A percentile compares a stretch with the other conserved stretches of the same genome.
Conservation (phyloP, 2,113 vertebrate genomes). For the Ia io region DNA sequence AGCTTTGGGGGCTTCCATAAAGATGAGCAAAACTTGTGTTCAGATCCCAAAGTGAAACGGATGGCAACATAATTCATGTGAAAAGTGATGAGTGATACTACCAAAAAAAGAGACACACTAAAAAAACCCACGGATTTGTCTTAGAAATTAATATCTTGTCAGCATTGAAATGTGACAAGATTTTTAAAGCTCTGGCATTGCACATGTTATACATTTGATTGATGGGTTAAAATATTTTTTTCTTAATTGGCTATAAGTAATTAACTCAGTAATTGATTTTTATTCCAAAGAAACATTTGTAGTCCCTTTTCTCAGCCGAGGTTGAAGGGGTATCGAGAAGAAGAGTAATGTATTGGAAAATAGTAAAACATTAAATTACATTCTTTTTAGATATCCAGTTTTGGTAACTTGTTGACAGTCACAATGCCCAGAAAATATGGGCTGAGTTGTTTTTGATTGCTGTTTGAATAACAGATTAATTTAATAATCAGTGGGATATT, state of each 20-base stretch:
- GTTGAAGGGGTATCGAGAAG: slow-evolving; percentile 26
- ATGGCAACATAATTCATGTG: slow-evolving; percentile 18
- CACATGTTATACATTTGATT: background rate
- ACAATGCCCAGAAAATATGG: slow-evolving; percentile 79
- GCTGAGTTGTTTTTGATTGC: slow-evolving; percentile 80
- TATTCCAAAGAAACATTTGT: slow-evolving; percentile 6
- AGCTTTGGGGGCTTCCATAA: slow-evolving; percentile 18
- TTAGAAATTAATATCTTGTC: slow-evolving; percentile 38
- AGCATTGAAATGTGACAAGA: background rate
- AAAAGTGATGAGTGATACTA: slow-evolving; percentile 41
- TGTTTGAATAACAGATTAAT: slow-evolving; percentile 87
- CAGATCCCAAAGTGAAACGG: background rate
- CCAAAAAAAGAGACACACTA: background rate
- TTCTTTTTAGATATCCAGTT: slow-evolving; percentile 64
- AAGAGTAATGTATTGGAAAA: slow-evolving; percentile 70
- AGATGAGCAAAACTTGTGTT: slow-evolving; percentile 47
- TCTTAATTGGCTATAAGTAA: slow-evolving; percentile 32
- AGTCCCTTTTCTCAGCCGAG: slow-evolving; percentile 23
- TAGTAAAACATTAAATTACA: slow-evolving; percentile 65
- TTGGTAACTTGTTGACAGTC: slow-evolving; percentile 80
- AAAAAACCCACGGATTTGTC: background rate
- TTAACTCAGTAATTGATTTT: background rate
- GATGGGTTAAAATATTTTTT: background rate
- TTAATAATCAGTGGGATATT: slow-evolving; percentile 85
- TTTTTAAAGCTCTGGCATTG: background rate